Evolutionary conservation across 2,888 invertebrate genomes (phyloP), one percentile per base, ranked within the genome.

Genomic region (Timandra comae): DNA sequence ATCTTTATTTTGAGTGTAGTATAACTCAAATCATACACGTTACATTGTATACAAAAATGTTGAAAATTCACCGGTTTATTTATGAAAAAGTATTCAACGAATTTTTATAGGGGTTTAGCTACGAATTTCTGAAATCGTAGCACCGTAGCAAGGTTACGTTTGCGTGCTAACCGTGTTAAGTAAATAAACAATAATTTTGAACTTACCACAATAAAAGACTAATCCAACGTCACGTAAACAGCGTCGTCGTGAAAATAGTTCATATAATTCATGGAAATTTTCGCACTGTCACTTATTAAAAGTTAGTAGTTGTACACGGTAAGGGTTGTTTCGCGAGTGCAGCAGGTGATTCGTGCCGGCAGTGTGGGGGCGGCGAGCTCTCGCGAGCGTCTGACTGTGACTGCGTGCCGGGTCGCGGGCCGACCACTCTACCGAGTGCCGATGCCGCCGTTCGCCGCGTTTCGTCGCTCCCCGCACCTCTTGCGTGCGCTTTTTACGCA

Each of bases 401-500:
- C 84, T 85, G 84, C 38, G 41, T 41, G 38, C 29, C 49, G 52
- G 49, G 52, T 49, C 62, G 65, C 64, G 63, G 60, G 56, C 58
- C 25, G 27, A 6, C 11, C 24, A 7, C 24, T 9, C 20, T 7
- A 8, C 22, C 22, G 22, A 22, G 22, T n/a, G n/a, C n/a, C n/a
- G n/a, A n/a, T n/a, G n/a, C n/a, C n/a, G n/a, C 6, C 16, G 16
- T 16, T 58, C 67, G 64, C 64, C 59, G 64, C 59, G 49, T n/a
- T n/a, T n/a, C 67, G 38, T 28, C 60, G 52, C 63, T 52, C 73
- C 74, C 72, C 76, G 65, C 78, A 37, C 74, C 68, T 73, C 76
- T 72, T 69, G 78, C 79, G 78, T 85, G 85, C 85, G 85, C 82
- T 84, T 84, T 84, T 82, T 84, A 82, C 82, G 82, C 84, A 81